Percentiles rank a stretch among this genome's conserved stretches.
Evolutionary conservation across 2,113 vertebrate species (phyloP).

Genomic region (Bombycilla garrulus): DNA sequence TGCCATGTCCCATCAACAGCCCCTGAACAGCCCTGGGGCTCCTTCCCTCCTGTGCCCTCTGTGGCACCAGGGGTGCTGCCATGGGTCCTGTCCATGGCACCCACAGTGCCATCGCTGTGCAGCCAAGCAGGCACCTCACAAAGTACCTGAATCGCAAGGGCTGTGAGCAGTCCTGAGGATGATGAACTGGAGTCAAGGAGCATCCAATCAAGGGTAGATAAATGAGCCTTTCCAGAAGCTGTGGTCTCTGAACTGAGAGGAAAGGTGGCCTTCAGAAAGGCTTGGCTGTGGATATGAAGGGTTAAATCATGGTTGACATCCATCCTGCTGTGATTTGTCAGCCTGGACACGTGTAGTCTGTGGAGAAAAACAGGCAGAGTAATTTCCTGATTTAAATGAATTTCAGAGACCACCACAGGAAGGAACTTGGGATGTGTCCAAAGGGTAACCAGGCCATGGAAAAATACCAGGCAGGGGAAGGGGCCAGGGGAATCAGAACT

Average conservation of each 20-base stretch:
- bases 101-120: neutral
- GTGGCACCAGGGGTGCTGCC: neutral
- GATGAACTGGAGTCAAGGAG: neutral
- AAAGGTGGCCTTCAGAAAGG: neutral
- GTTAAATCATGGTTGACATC: constrained; percentile 45
- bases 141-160: neutral
- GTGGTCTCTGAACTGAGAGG: neutral
- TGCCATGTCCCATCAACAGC: neutral
- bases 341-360: constrained; percentile 12
- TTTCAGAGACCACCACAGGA: constrained; percentile 68
- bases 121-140: neutral
- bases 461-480: constrained; percentile 59
- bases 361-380: constrained; percentile 64
- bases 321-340: constrained; percentile 44
- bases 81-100: neutral
- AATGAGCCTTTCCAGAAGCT: neutral
- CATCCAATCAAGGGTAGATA: neutral
- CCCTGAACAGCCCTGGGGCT: neutral
- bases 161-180: neutral
- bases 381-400: constrained; percentile 66
- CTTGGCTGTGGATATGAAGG: neutral
- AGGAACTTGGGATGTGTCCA: constrained; percentile 60
- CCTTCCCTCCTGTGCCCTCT: neutral
- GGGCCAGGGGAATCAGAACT: neutral
- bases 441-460: constrained; percentile 56